Base-by-base conservation (phyloP, 2,797 vertebrate genomes). In the Lagodon rhomboides region DNA sequence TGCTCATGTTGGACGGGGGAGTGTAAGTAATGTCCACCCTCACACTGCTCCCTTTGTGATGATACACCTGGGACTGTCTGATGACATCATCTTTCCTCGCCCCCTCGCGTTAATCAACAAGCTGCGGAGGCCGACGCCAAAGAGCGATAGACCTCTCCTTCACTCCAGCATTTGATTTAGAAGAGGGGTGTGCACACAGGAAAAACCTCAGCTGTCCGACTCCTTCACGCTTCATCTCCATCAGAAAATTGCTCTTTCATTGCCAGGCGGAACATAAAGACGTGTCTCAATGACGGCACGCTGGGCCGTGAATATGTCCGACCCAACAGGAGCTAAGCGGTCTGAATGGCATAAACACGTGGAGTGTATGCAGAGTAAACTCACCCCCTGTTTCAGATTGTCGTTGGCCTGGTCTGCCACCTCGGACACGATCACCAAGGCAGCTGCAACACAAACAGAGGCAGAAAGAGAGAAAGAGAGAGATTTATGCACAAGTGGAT, bases 341-440 rank as follows among this genome's bases (percentile, higher is more conserved):
- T 61, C n/a, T 73, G 69, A 72, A 75, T 69, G 61, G 11, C 73
- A 13, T 10, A 44, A 82, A 79, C 64, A 62, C 34, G 51, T 17
- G 44, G 64, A 49, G 72, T 34, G 80, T 25, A 59, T 68, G 55
- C 61, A 53, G 66, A 72, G 34, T 79, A 65, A 78, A 96, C 97
- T 97, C 90, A 99, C 98, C 96, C 97, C 98, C 75, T 99, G 97
- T 80, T 97, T 96, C 90, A 99, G 96, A 90, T 96, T 96, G 89
- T 99, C 97, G 0, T 97, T 98, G 88, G 97, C 97, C 82, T 94
- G 95, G 87, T 98, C 98, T 0, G 97, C 97, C 80, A 98, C 95
- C 90, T 96, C 97, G 68, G 97, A 97, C 90, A 99, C 91, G 12
- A 97, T 94, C 77, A 95, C 94, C 94, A 99, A 95, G 18, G 95